Base-by-base conservation (phyloP, 2,113 vertebrate genomes). In the Ia io region DNA sequence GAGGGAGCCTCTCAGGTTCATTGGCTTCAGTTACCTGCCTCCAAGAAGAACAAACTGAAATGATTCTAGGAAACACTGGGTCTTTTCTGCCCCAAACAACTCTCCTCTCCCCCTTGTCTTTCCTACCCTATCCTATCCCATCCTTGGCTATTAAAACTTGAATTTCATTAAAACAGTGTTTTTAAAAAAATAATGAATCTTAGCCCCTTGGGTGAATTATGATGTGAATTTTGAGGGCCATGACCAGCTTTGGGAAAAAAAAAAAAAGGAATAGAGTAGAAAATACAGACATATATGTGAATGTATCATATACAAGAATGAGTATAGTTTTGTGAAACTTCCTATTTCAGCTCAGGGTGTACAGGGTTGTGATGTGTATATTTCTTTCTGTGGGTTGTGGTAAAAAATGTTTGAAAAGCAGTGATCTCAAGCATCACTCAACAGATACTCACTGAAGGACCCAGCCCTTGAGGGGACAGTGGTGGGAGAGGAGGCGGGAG, bases 361-460 rank as follows among this genome's bases (percentile, higher is more conserved):
- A 12, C 1, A 0, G n/a, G 12, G 3, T 61, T 84, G 71, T 90
- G 56, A 42, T 44, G 32, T 10, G 0, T 44, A 3, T 40, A 3
- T 89, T 77, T 84, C 49, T 84, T 74, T 92, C 25, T 28, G 10
- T 86, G 28, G 1, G 25, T 25, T 67, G 17, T n/a, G 9, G 59
- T 44, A 17, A 42, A 23, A 49, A 40, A 30, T 71, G 16, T 35
- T 53, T 73, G 74, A 32, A 23, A 53, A 20, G 35, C 17, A 30
- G 28, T 42, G 13, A 16, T 40, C 2, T 28, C 51, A 71, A 37
- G 16, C 23, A 25, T 28, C 28, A 18, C 8, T 59, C 88, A 12
- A 0, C 13, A n/a, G 30, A 0, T 1, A 11, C 35, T 40, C 0
- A 0, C 6, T 0, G 22, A 30, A 79, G 53, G 73, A 35, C 14